phyloP scores from a whole-genome alignment of 1,140 invertebrate genomes.

The Bombus picipes region DNA sequence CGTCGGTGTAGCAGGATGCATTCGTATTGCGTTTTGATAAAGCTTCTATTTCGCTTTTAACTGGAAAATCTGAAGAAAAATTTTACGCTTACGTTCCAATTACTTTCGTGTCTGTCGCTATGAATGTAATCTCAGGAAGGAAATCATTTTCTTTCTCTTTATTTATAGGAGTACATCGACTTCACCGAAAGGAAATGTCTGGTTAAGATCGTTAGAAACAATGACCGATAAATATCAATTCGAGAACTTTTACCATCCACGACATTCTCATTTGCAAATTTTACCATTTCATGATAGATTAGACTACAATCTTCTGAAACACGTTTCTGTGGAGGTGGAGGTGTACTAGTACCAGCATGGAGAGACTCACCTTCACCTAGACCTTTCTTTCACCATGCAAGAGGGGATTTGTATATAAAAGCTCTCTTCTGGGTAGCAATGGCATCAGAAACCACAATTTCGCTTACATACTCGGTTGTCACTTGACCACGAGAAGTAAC shows the following conservation, averaged over 20 bases:
- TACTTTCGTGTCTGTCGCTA: not conserved
- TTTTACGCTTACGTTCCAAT: not conserved
- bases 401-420: conserved; percentile 82
- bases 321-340: conserved; percentile 18
- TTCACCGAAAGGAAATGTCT: conserved; percentile 20
- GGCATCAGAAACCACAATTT: conserved; percentile 77
- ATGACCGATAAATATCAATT: conserved; percentile 35
- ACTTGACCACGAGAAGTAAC: conserved; percentile 55
- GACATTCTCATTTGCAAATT: conserved; percentile 40
- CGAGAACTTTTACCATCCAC: conserved; percentile 44
- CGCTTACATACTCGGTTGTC: conserved; percentile 70
- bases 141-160: not conserved
- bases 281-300: not conserved
- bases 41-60: too few species aligned
- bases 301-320: conserved; percentile 16
- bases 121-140: not conserved
- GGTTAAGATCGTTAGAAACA: not conserved
- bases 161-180: not conserved
- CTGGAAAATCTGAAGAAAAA: not conserved
- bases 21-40: too few species aligned
- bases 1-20: too few species aligned
- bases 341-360: conserved; percentile 50
- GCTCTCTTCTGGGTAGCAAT: conserved; percentile 79
- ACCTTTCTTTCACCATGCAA: conserved; percentile 81
- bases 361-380: conserved; percentile 82